Conservation (phyloP, 1,140 invertebrate genomes). For the Trachelipus rathkii region DNA sequence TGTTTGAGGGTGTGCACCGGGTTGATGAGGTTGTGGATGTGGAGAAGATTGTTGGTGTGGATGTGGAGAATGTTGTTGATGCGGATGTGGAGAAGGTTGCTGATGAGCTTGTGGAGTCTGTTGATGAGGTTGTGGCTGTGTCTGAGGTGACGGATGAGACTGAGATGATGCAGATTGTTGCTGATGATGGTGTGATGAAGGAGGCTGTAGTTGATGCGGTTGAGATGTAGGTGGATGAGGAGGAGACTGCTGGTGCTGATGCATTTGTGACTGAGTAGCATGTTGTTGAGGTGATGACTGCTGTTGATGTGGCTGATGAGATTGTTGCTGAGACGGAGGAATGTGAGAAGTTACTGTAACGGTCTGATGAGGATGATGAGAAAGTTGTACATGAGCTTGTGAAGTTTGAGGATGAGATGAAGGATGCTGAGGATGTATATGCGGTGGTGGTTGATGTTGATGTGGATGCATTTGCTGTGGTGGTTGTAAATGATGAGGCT, state of each 20-base stretch:
- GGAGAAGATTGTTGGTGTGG: neutral
- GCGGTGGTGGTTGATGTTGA: too few species aligned
- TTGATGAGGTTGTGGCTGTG: neutral
- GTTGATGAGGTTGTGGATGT: neutral
- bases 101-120: neutral
- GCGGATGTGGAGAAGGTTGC: neutral
- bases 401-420: too few species aligned
- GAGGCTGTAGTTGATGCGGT: neutral
- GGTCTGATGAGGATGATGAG: too few species aligned
- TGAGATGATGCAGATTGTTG: neutral
- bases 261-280: neutral
- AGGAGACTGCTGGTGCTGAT: constrained; percentile 20
- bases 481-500: too few species aligned
- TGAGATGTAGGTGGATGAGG: constrained; percentile 13
- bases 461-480: too few species aligned
- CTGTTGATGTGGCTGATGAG: too few species aligned
- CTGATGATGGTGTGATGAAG: constrained; percentile 14
- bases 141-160: neutral
- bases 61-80: constrained; percentile 12
- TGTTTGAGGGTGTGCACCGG: neutral
- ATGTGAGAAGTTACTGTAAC: too few species aligned
- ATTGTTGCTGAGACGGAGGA: too few species aligned
- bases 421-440: too few species aligned
- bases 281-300: too few species aligned
- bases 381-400: too few species aligned